Conservation (phyloP, 2,797 vertebrate species). For the Chrysolophus pictus region DNA sequence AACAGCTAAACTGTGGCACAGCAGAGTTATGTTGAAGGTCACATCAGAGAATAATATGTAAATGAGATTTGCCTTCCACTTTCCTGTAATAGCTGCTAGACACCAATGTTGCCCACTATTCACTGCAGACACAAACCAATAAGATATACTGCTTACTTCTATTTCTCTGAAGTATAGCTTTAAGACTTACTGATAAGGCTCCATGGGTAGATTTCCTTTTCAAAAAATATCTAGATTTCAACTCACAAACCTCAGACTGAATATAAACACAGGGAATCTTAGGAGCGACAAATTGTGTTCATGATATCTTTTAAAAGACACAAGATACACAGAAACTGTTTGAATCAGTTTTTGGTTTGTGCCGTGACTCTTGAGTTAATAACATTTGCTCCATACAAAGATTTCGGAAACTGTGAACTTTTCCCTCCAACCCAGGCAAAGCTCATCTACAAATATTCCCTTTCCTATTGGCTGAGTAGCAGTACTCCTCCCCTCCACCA, state of each 20-base stretch:
- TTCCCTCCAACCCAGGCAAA: constrained; percentile 11
- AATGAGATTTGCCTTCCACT: neutral
- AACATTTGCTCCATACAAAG: constrained; percentile 54
- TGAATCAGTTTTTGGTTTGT: neutral
- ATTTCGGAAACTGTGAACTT: constrained; percentile 61
- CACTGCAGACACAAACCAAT: neutral
- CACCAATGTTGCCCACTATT: neutral
- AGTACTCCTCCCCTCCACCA: neutral
- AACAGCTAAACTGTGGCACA: neutral
- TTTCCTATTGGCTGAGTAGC: neutral
- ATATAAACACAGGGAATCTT: neutral
- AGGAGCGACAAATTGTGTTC: neutral
- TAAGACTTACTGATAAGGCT: neutral
- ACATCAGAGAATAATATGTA: neutral
- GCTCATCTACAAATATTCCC: neutral
- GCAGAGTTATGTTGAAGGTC: neutral
- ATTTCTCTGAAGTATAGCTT: neutral
- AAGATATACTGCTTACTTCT: neutral
- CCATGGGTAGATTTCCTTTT: neutral
- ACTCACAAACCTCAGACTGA: neutral
- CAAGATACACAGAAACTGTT: neutral
- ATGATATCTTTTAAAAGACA: neutral
- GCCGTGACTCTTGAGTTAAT: constrained; percentile 25
- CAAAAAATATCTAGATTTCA: neutral
- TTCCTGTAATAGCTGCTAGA: neutral